These are phyloP conservation scores for Fulmarus glacialis DNA, from an alignment of 2,113 vertebrate species.

Conservation along the genomic window DNA sequence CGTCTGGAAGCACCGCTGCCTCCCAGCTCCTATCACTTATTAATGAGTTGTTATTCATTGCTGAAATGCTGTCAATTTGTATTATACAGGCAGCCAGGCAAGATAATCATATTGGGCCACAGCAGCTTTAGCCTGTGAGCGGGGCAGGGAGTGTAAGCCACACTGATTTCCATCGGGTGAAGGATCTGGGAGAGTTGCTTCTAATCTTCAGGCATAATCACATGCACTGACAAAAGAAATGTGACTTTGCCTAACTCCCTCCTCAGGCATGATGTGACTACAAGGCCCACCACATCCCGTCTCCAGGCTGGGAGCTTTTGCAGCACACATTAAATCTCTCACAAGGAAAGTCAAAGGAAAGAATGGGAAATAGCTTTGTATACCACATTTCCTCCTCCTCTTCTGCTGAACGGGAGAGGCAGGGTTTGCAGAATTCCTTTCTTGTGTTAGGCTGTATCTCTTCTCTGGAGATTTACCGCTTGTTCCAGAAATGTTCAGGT, in stretches of 20 bases:
- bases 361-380: not conserved
- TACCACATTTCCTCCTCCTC: not conserved
- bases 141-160: accelerated
- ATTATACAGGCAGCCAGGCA: not conserved
- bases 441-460: not conserved
- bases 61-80: not conserved
- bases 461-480: not conserved
- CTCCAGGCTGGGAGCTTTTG: not conserved
- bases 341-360: not conserved
- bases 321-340: not conserved
- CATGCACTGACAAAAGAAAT: not conserved
- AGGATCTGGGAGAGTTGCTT: not conserved
- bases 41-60: not conserved
- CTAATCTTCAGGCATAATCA: not conserved
- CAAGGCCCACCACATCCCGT: not conserved
- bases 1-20: accelerated
- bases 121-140: not conserved
- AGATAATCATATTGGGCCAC: not conserved
- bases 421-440: not conserved
- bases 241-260: not conserved
- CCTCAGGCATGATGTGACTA: not conserved
- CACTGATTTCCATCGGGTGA: not conserved
- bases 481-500: not conserved
- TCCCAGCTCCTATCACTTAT: not conserved
- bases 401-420: not conserved